Conservation (phyloP, 2,113 vertebrate genomes). For the Nerophis ophidion region DNA sequence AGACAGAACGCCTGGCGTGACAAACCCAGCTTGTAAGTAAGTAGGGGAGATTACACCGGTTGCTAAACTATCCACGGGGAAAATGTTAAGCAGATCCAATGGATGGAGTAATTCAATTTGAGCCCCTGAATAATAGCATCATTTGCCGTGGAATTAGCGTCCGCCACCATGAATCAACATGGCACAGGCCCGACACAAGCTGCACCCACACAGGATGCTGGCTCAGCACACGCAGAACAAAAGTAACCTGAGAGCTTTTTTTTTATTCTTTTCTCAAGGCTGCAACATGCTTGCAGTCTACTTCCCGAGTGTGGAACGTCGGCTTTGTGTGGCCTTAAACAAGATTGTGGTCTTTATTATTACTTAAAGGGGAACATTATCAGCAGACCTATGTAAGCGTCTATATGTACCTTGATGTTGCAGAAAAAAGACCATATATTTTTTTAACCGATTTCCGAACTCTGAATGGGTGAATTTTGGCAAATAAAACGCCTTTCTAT, state of each 20-base stretch:
- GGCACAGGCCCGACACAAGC: conserved; percentile 38
- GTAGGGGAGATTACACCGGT: conserved; percentile 56
- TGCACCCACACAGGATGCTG: conserved; percentile 38
- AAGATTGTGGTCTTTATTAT: too few relatives aligned
- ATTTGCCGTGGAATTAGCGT: conserved; percentile 63
- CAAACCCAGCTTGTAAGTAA: conserved; percentile 51
- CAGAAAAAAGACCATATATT: too few relatives aligned
- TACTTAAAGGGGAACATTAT: too few relatives aligned
- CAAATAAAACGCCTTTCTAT: too few relatives aligned
- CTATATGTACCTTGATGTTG: too few relatives aligned
- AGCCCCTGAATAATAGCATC: conserved; percentile 65
- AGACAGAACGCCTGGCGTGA: conserved; percentile 30
- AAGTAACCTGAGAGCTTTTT: background rate
- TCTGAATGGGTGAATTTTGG: too few relatives aligned
- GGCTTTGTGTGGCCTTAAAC: too few relatives aligned
- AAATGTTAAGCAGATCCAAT: conserved; percentile 61
- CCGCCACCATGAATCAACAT: conserved; percentile 58
- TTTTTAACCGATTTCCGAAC: too few relatives aligned
- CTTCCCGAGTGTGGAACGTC: too few relatives aligned
- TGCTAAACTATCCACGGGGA: conserved; percentile 60
- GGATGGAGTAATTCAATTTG: conserved; percentile 67
- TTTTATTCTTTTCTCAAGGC: too few relatives aligned
- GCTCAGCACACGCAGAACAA: conserved; percentile 7
- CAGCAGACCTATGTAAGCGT: too few relatives aligned
- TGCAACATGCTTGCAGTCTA: too few relatives aligned